Percentiles rank a stretch among this genome's conserved stretches.
phyloP scores from a whole-genome alignment of 2,113 vertebrate genomes.

The Enhydra lutris region DNA sequence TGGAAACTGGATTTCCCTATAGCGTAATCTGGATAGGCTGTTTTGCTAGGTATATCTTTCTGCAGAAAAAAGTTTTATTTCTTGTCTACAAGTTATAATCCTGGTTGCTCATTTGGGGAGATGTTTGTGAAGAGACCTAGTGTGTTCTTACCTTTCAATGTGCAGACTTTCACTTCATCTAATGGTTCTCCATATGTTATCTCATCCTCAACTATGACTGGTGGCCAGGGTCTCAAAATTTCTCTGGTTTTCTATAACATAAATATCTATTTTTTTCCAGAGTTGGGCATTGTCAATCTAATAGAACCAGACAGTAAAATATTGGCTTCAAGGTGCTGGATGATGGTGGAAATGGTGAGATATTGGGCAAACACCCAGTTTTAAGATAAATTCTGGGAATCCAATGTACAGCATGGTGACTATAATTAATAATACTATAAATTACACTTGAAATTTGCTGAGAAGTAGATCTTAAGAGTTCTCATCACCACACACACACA shows the following conservation, averaged over 20 bases:
- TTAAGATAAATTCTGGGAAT: not conserved
- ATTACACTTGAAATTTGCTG: not conserved
- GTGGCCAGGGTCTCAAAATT: not conserved
- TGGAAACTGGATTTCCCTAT: not conserved
- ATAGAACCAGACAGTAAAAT: not conserved
- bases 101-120: not conserved
- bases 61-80: not conserved
- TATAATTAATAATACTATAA: not conserved
- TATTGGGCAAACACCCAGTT: not conserved
- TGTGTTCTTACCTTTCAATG: not conserved
- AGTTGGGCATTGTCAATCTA: not conserved
- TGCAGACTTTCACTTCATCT: not conserved
- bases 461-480: not conserved
- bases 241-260: not conserved
- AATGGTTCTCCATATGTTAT: not conserved
- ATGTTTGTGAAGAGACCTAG: not conserved
- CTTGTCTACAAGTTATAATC: not conserved
- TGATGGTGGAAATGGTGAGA: not conserved
- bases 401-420: not conserved
- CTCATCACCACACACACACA: not conserved
- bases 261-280: not conserved
- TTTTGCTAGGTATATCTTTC: not conserved
- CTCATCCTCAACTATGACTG: not conserved
- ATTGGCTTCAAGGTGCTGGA: not conserved
- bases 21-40: not conserved